A percentile compares a stretch with the other conserved stretches of the same genome.
phyloP scores from a whole-genome alignment of 2,888 invertebrate species.

The Dolichomitus sp. region DNA sequence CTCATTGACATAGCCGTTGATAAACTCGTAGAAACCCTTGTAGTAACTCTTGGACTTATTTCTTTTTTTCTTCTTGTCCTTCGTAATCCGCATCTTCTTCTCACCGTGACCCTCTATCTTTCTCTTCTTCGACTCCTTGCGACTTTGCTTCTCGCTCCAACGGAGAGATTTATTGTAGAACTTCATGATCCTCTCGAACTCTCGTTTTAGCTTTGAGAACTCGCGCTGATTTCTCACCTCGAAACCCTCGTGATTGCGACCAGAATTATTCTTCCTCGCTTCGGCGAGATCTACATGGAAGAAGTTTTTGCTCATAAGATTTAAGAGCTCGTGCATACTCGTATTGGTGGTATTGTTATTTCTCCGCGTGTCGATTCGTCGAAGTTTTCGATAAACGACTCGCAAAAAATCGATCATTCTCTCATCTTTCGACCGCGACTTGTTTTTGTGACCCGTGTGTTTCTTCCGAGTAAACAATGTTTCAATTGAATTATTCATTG shows the following conservation, averaged over 20 bases:
- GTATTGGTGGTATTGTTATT: conserved; percentile 80
- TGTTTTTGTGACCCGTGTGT: conserved; percentile 72
- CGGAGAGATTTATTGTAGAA: conserved; percentile 84
- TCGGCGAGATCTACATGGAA: conserved; percentile 83
- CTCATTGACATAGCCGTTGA: conserved; percentile 83
- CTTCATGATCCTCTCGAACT: conserved; percentile 83
- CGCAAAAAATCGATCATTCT: conserved; percentile 84
- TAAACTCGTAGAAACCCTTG: conserved; percentile 84
- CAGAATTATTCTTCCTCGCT: conserved; percentile 73
- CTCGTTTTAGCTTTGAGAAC: conserved; percentile 82
- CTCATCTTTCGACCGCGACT: conserved; percentile 80
- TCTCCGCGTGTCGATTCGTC: conserved; percentile 80
- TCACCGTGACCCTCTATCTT: conserved; percentile 66
- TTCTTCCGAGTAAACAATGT: conserved; percentile 69
- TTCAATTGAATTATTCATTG: conserved; percentile 55
- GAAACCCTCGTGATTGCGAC: conserved; percentile 75
- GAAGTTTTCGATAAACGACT: conserved; percentile 82
- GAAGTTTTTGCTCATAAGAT: conserved; percentile 84
- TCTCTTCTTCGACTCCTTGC: conserved; percentile 78
- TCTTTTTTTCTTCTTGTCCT: conserved; percentile 79
- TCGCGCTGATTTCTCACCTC: conserved; percentile 82
- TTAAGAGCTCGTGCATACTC: conserved; percentile 84
- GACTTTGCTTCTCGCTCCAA: conserved; percentile 83
- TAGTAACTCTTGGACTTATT: conserved; percentile 80
- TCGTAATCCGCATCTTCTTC: conserved; percentile 57